Percentiles rank a stretch among this genome's conserved stretches.
Conservation (phyloP, 2,113 vertebrate genomes). For the Gymnogyps californianus region DNA sequence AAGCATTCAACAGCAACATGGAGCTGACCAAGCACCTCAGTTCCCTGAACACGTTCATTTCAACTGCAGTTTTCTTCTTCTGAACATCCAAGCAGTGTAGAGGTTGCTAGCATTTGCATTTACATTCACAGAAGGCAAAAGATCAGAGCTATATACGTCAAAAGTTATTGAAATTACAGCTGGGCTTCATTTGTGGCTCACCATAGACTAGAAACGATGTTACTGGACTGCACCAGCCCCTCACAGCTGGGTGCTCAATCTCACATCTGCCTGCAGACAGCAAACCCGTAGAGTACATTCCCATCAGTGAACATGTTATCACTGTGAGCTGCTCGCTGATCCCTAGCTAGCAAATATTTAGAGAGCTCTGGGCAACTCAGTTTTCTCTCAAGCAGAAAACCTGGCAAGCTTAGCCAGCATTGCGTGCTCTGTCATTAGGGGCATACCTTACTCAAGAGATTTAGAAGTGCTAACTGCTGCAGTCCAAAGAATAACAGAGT, state of each 20-base stretch:
- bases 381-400: background rate
- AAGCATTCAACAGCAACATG: background rate
- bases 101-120: background rate
- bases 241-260: background rate
- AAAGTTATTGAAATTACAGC: background rate
- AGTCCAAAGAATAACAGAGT: background rate
- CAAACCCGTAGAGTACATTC: fast-evolving
- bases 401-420: background rate
- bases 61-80: background rate
- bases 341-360: background rate
- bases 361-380: background rate
- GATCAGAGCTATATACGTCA: background rate
- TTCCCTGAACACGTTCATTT: background rate
- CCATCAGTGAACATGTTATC: background rate
- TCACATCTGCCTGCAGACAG: background rate
- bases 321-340: fast-evolving
- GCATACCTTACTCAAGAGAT: background rate
- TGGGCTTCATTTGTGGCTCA: background rate
- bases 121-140: background rate
- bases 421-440: background rate
- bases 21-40: background rate
- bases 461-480: background rate
- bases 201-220: background rate
- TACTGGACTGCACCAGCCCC: background rate
- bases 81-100: background rate